These are phyloP conservation scores for Addax nasomaculatus DNA, from an alignment of 2,113 vertebrate genomes.

Conservation along the genomic window DNA sequence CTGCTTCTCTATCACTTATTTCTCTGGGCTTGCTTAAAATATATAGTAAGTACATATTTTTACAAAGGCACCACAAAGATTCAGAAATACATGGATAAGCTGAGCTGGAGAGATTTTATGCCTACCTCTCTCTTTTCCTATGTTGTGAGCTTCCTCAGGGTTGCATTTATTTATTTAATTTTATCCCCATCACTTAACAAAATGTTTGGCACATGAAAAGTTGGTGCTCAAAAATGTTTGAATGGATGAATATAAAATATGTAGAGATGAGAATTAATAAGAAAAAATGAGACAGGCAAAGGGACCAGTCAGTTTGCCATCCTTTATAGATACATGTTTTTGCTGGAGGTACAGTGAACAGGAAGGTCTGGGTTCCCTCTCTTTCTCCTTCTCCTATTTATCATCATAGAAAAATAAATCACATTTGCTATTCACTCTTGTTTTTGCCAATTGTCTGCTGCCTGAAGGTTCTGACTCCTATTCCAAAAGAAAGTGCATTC, in stretches of 20 bases:
- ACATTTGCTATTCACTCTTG: background rate
- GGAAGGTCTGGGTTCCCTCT: background rate
- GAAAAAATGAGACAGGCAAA: background rate
- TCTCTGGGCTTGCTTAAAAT: background rate
- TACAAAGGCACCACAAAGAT: background rate
- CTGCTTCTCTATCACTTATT: background rate
- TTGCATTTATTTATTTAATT: background rate
- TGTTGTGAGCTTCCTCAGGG: background rate
- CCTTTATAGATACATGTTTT: background rate
- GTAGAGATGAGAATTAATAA: background rate
- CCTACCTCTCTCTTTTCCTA: background rate
- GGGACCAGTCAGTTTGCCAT: background rate
- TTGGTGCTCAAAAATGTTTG: background rate
- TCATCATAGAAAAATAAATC: background rate
- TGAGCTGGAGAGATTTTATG: background rate
- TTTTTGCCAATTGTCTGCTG: background rate
- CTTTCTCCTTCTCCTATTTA: background rate
- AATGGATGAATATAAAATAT: background rate
- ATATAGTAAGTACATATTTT: background rate
- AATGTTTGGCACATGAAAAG: background rate
- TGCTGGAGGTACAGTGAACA: background rate
- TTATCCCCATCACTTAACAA: background rate
- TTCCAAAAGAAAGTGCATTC: background rate
- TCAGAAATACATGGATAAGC: background rate
- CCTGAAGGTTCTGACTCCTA: background rate